Conservation (phyloP, 1,140 invertebrate species). For the Ridgeia piscesae region DNA sequence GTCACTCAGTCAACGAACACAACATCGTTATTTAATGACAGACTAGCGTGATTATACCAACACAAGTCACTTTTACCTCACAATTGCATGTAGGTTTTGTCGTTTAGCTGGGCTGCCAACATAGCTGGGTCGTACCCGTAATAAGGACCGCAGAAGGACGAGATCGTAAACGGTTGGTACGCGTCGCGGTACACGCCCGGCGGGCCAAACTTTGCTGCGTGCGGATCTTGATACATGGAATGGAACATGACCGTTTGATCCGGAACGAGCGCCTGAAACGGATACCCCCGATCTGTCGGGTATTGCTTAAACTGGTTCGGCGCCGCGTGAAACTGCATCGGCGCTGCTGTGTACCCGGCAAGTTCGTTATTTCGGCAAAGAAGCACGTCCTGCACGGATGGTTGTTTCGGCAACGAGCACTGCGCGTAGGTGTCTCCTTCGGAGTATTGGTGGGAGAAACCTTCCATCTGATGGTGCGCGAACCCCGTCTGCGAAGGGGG, state of each 20-base stretch:
- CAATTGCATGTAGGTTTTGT: neutral
- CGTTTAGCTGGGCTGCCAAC: neutral
- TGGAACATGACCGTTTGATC: neutral
- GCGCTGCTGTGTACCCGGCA: neutral
- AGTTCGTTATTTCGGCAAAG: neutral
- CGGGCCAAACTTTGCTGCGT: neutral
- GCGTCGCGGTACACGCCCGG: neutral
- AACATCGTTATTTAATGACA: neutral
- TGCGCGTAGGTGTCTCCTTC: neutral
- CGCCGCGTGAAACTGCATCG: neutral
- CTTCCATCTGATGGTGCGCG: neutral
- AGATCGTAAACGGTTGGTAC: neutral
- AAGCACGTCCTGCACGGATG: neutral
- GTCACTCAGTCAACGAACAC: neutral
- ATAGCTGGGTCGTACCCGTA: neutral
- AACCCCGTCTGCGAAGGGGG: neutral
- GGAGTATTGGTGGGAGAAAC: neutral
- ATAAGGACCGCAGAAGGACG: neutral
- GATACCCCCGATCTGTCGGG: neutral
- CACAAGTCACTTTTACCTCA: neutral
- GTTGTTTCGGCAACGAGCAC: neutral
- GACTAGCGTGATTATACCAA: no score
- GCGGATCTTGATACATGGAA: neutral
- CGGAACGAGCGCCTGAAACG: neutral
- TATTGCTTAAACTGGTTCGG: neutral